Percentiles rank a stretch among this genome's conserved stretches.
Conservation (phyloP, 2,797 vertebrate genomes). For the Okamejei kenojei region DNA sequence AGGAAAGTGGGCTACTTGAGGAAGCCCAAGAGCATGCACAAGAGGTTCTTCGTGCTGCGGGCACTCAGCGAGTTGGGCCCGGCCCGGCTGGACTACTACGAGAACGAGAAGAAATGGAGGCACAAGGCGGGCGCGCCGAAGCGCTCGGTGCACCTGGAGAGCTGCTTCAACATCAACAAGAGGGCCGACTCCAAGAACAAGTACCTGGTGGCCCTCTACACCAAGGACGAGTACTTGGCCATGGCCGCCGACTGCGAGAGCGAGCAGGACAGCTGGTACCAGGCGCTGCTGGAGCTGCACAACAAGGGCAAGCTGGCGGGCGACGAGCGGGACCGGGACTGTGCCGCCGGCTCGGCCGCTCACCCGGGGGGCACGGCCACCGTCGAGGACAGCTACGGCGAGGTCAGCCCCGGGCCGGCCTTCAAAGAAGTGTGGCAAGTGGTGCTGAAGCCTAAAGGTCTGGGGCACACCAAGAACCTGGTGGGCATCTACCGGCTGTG, state of each 20-base stretch:
- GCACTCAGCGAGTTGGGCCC: slow-evolving; percentile 70
- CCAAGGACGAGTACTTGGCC: slow-evolving; percentile 78
- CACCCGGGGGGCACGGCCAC: slow-evolving; percentile 50
- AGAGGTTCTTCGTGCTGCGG: slow-evolving; percentile 79
- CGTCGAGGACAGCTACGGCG: slow-evolving; percentile 64
- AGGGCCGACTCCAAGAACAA: slow-evolving; percentile 82
- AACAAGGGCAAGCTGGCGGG: slow-evolving; percentile 69
- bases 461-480: slow-evolving; percentile 77
- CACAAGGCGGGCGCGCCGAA: slow-evolving; percentile 79
- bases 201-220: slow-evolving; percentile 77
- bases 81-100: slow-evolving; percentile 78
- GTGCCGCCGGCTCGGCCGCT: slow-evolving; percentile 37
- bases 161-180: slow-evolving; percentile 85
- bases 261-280: slow-evolving; percentile 78
- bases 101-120: slow-evolving; percentile 85
- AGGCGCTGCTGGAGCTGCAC: slow-evolving; percentile 72
- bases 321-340: slow-evolving; percentile 46
- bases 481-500: slow-evolving; percentile 81
- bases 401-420: slow-evolving; percentile 66
- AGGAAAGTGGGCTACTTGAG: slow-evolving; percentile 83
- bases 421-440: slow-evolving; percentile 85
- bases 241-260: slow-evolving; percentile 74
- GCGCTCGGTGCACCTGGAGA: slow-evolving; percentile 75
- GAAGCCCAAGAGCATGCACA: slow-evolving; percentile 87
- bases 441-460: slow-evolving; percentile 77